Conservation (phyloP, 2,113 vertebrate genomes). For the Orycteropus afer region DNA sequence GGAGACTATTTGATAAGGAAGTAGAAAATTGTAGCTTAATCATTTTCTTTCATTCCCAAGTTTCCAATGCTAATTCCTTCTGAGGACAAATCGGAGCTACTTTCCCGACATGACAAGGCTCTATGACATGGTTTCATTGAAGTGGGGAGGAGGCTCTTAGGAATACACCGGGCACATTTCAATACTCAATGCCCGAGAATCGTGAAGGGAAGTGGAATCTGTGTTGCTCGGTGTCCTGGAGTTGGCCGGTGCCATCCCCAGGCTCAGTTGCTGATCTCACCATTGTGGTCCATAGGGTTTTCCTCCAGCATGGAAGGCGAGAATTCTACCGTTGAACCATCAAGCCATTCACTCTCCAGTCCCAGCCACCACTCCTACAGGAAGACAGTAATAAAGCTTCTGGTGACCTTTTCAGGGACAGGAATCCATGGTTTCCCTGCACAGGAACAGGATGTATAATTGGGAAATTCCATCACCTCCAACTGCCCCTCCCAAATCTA, state of each 20-base stretch:
- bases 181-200: constrained; percentile 8
- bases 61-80: constrained; percentile 18
- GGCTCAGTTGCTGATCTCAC: background rate
- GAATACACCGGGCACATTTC: background rate
- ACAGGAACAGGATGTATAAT: background rate
- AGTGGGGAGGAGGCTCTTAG: background rate
- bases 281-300: background rate
- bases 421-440: background rate
- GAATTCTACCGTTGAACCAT: background rate
- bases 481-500: background rate
- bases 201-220: background rate
- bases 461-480: background rate
- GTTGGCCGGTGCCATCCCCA: background rate
- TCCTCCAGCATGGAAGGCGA: background rate
- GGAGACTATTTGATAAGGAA: constrained; percentile 21
- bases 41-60: background rate
- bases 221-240: background rate
- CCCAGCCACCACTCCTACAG: background rate
- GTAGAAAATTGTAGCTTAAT: background rate
- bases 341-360: background rate
- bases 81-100: background rate
- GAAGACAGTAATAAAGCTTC: constrained; percentile 6
- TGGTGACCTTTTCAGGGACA: background rate
- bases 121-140: background rate
- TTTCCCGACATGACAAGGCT: background rate